Conservation (phyloP, 2,797 vertebrate species). For the Hirundo rustica region DNA sequence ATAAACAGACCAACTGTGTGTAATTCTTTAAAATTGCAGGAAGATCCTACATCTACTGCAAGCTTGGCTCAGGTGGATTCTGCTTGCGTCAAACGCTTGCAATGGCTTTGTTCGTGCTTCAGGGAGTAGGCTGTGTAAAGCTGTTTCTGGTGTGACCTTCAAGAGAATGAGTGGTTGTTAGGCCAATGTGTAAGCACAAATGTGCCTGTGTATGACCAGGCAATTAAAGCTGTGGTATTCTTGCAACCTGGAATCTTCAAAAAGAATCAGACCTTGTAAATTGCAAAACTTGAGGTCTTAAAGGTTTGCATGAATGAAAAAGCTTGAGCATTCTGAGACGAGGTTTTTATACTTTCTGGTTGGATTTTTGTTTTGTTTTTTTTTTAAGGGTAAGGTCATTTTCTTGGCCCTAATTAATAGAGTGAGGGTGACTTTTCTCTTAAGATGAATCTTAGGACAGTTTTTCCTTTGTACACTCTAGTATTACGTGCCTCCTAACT, state of each 20-base stretch:
- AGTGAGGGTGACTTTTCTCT: not conserved
- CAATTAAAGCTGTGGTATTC: not conserved
- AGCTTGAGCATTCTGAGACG: not conserved
- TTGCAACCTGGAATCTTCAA: not conserved
- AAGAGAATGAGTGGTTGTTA: not conserved
- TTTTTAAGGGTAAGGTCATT: not conserved
- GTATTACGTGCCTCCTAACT: not conserved
- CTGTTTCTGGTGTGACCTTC: not conserved
- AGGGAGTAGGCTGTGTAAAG: not conserved
- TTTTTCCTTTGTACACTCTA: not conserved
- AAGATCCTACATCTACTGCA: not conserved
- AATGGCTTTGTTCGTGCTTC: not conserved
- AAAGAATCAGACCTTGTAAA: not conserved
- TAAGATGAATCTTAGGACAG: not conserved
- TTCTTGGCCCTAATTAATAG: not conserved
- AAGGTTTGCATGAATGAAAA: not conserved
- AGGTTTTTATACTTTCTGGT: not conserved
- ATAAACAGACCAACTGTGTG: not conserved
- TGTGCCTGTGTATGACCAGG: not conserved
- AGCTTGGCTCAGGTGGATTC: not conserved
- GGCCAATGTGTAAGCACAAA: rapidly evolving
- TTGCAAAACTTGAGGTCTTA: not conserved
- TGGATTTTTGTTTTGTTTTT: rapidly evolving
- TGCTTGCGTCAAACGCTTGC: not conserved
- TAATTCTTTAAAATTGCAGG: not conserved